Base-by-base conservation (phyloP, 2,888 invertebrate genomes). In the Drosophila ustulata region DNA sequence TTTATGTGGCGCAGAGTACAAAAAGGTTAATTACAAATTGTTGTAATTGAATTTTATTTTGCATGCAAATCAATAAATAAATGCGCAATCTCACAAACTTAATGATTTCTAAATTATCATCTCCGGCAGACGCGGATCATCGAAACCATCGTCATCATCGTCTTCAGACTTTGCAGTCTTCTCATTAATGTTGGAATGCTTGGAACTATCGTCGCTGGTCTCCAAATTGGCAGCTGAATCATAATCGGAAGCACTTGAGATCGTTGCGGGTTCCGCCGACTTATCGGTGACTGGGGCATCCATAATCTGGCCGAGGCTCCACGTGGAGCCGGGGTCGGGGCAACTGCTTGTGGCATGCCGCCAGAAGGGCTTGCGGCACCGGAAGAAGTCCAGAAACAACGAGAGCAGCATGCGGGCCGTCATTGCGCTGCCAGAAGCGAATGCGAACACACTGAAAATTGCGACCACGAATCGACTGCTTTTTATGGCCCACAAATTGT, bases 1-100 rank as follows among this genome's bases (percentile, higher is more conserved):
- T 34, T 34, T 34, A 11, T 34, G 9, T 34, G 11, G 34, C 34
- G 64, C 52, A 18, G 18, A 18, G 18, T 82, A 75, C 75, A 65
- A 75, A 78, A 87, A 66, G 85, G 85, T 82, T 88, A 81, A 88
- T 88, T 88, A 81, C 63, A 78, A 88, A 65, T 73, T 66, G 70
- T 85, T 84, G 75, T 78, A 88, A 81, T 87, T 82, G 71, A 65
- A 73, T 75, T 84, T 69, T 56, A 81, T 74, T 45, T 66, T 58
- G 46, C 59, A 66, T 13, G 11, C 5, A 51, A 18, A 18, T 18
- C 47, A 47, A 28, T 28, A 28, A 11, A 34, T 34, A 34, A 34
- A 11, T 4, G 9, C 3, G 3, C 2, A 13, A 26, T 18, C 41
- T 55, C 51, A 76, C 61, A 70, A 57, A 57, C 32, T 26, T 45